A percentile compares a stretch with the other conserved stretches of the same genome.
These are phyloP conservation scores for Amiota mariae DNA, from an alignment of 2,888 invertebrate genomes.

Conservation along the genomic window DNA sequence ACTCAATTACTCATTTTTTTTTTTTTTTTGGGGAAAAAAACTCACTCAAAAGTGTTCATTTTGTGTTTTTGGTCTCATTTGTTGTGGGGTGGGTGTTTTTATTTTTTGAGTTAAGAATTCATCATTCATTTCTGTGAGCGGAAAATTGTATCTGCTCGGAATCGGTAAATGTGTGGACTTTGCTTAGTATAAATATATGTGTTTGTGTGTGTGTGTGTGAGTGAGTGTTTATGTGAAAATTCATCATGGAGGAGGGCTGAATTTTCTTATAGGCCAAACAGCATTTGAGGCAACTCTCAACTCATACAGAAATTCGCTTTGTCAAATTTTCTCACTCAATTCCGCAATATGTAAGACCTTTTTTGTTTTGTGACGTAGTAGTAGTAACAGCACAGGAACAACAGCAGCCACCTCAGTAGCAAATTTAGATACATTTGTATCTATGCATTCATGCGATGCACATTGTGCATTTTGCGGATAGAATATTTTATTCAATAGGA, in stretches of 20 bases:
- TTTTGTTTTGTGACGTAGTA: constrained; percentile 12
- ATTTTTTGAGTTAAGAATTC: constrained; percentile 14
- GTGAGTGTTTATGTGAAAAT: constrained; percentile 56
- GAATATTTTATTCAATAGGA: neutral
- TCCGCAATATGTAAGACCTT: constrained; percentile 36
- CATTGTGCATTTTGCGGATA: constrained; percentile 6
- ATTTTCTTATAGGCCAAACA: constrained; percentile 68
- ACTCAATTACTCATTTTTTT: constrained; percentile 1
- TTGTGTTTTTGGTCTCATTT: constrained; percentile 40
- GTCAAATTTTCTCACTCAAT: constrained; percentile 51
- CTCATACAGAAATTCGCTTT: constrained; percentile 18
- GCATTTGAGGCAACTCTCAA: constrained; percentile 22
- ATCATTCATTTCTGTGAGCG: constrained; percentile 30
- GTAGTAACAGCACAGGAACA: no score
- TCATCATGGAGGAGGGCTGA: constrained; percentile 69
- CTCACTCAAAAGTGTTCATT: constrained; percentile 45
- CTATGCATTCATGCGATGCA: constrained; percentile 36
- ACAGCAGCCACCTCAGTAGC: neutral
- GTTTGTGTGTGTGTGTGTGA: constrained; percentile 18
- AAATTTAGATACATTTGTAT: constrained; percentile 41
- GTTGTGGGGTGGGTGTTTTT: constrained; percentile 41
- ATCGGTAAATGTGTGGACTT: constrained; percentile 41
- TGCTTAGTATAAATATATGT: constrained; percentile 30
- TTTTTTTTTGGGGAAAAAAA: no score
- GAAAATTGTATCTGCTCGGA: constrained; percentile 43